Base-by-base conservation (phyloP, 2,113 vertebrate genomes). In the Grantiella picta region DNA sequence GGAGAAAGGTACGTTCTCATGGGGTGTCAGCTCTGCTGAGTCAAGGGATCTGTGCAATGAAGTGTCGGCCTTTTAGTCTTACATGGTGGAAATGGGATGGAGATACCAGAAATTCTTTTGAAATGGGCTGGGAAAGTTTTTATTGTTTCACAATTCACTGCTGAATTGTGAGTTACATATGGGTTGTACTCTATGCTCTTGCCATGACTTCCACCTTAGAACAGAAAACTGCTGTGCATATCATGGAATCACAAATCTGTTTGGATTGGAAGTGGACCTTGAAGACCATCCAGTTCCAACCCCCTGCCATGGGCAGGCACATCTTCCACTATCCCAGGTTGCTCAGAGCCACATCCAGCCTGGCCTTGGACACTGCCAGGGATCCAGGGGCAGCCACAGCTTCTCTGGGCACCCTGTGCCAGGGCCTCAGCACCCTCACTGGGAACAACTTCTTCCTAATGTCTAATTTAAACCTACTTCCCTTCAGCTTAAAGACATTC, bases 1-100 rank as follows among this genome's bases (percentile, higher is more conserved):
- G 33, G 97, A 98, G 94, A 96, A 64, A 59, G 99, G 99, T 99
- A 95, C 22, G 53, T 54, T 64, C 61, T 42, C 71, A 20, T 17
- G 49, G 38, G 19, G 7, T 38, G 44, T 25, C 9, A 61, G 50
- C 16, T 80, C 69, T 89, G 19, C 22, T 25, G 54, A 1, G 35
- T 8, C 18, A 36, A 21, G 7, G 8, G 36, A 81, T 21, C 35
- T 57, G 5, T 18, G 73, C 15, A 35, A 53, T 11, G 5, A 50
- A 36, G 31, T 11, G 28, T 19, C 77, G 53, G 5, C 27, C 53
- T 82, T 56, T 61, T 18, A 24, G 8, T 25, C 20, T 38, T 60
- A 33, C 1, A 0, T 40, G 42, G 22, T 68, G 29, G 33, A 53
- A 40, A 18, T 15, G 5, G 38, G n/a, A 42, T 45, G 70, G 66